These are phyloP conservation scores for Takifugu ocellatus DNA, from an alignment of 2,797 vertebrate genomes.

Conservation along the genomic window DNA sequence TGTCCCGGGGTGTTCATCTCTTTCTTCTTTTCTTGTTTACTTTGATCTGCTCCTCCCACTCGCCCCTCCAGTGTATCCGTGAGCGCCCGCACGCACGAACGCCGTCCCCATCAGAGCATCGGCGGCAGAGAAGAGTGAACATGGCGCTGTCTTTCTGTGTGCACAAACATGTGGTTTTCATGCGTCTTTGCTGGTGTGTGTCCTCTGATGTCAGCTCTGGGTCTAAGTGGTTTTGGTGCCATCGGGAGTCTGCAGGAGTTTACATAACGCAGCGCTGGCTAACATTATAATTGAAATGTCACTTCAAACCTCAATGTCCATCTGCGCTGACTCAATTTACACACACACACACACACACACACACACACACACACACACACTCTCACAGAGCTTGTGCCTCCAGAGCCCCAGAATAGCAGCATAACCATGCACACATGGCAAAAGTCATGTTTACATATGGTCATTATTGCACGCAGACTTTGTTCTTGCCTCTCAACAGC, in stretches of 20 bases:
- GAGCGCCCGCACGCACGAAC: not conserved
- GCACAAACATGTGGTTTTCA: constrained; percentile 21
- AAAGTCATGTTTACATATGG: constrained; percentile 15
- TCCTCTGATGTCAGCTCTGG: constrained; percentile 10
- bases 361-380: too few species aligned
- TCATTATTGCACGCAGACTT: constrained; percentile 15
- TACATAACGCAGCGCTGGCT: constrained; percentile 19
- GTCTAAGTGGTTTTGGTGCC: constrained; percentile 9
- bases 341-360: not conserved
- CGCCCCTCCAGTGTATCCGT: constrained; percentile 24
- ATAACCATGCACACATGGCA: constrained; percentile 5
- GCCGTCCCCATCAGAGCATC: constrained; percentile 18
- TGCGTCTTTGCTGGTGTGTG: not conserved
- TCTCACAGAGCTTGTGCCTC: not conserved
- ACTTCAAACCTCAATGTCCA: constrained; percentile 19
- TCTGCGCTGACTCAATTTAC: constrained; percentile 6
- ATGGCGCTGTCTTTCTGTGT: not conserved
- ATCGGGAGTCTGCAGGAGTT: constrained; percentile 19
- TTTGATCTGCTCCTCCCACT: constrained; percentile 64
- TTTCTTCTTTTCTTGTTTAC: constrained; percentile 53
- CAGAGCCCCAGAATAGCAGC: not conserved
- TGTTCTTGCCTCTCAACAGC: constrained; percentile 8
- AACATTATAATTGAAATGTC: constrained; percentile 26
- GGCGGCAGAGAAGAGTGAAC: not conserved
- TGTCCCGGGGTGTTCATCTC: constrained; percentile 51